Base-by-base conservation (phyloP, 2,113 vertebrate species). In the Hippocampus abdominalis region DNA sequence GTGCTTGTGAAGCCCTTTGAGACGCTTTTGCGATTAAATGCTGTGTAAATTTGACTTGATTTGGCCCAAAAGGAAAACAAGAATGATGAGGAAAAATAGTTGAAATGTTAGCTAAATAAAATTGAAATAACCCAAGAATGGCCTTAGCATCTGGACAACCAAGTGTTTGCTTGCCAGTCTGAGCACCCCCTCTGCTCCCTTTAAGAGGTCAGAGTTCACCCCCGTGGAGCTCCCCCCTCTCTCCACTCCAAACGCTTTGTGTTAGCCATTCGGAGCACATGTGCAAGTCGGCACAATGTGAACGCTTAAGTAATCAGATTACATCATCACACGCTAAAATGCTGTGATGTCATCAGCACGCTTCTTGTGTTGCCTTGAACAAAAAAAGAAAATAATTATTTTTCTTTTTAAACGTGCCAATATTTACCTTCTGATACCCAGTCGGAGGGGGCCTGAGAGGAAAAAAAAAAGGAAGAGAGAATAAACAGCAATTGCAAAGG, bases 151-250 rank as follows among this genome's bases (percentile, higher is more conserved):
- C n/a, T 64, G 63, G 63, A 64, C 63, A 64, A 64, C 46, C 23
- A 44, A 18, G 63, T 46, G n/a, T 64, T 64, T 64, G 40, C n/a
- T 27, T 46, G 63, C 42, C 42, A 27, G 40, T 23, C 42, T 13
- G 25, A 46, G 23, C 42, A 16, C 42, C 63, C 63, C 40, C 63
- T 23, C 5, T 11, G n/a, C 39, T 40, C 40, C 12, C 23, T 60
- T 32, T 32, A 60, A 64, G 42, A 64, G 63, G 63, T 64, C 42
- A 64, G 6, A 64, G 63, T 44, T 64, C 63, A 64, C n/a, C 1
- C 40, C 63, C 12, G 2, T 57, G 10, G 20, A 23, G 11, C 62
- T n/a, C 36, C 36, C 61, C 21, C 40, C 40, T 13, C 42, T 3
- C 46, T 16, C 46, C 46, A 20, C 2, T n/a, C 40, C 36, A 40